Evolutionary conservation across 2,113 vertebrate genomes (phyloP), one percentile per base, ranked within the genome.

Genomic region (Nematolebias whitei): DNA sequence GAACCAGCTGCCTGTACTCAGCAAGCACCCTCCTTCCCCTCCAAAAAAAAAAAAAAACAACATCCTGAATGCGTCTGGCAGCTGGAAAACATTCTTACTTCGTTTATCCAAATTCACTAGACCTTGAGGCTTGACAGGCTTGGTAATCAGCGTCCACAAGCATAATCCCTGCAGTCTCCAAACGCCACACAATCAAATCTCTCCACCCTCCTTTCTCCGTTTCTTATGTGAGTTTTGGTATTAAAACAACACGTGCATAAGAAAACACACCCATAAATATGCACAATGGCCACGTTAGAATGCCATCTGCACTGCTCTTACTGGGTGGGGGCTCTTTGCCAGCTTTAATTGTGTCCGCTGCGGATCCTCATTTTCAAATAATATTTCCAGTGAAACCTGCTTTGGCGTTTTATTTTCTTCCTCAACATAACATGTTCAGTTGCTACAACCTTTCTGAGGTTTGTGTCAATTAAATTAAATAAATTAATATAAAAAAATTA

Each of bases 101-200:
- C 79, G 90, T 92, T 89, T 90, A 89, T 90, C 85, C 84, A 68
- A 84, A 88, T 83, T 74, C 75, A 84, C 78, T 76, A 85, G 73
- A 81, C 75, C 83, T 89, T 86, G 71, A 72, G 73, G 80, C 78
- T 79, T 86, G 87, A 88, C 85, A 89, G 83, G 74, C 68, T 84
- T 63, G 76, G 81, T 91, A 88, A 91, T 88, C 82, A 85, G 80
- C 82, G 84, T 87, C 83, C 86, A 83, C 64, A 80, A 83, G 80
- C 63, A 86, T 85, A 90, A 88, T 85, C 79, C 83, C 82, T 75
- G 41, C 59, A 57, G 79, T 87, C 80, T 88, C 78, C 65, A 85
- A 78, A 74, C 85, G 78, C 70, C 50, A 70, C 62, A 74, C 53
- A 78, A 75, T 61, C 51, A 76, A 65, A 85, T 43, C 43, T 55